Base-by-base conservation (phyloP, 2,888 invertebrate species). In the Hartigia nigra region DNA sequence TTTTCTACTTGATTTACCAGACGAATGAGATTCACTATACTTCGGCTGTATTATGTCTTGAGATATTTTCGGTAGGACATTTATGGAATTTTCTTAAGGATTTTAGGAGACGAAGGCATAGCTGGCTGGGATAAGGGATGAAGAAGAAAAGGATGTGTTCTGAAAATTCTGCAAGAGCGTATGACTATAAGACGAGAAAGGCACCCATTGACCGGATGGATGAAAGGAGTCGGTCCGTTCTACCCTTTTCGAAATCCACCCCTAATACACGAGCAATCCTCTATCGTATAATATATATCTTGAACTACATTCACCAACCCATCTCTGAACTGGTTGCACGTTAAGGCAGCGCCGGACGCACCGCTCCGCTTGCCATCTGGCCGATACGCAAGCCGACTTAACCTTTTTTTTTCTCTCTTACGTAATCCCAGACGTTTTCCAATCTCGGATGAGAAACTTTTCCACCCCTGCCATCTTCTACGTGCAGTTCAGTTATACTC, bases 391-490 rank as follows among this genome's bases (percentile, higher is more conserved):
- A 89, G 88, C 88, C 88, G 86, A 86, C 88, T 87, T 86, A 84
- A 85, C 86, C 84, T 83, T 84, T 85, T 85, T 82, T 77, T 74
- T 79, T 78, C 78, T 84, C 81, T 83, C 86, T 84, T 82, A 86
- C 87, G 89, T 89, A 89, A 89, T 89, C 88, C 89, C 87, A 86
- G 87, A 85, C 87, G 84, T 87, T 88, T 86, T 85, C 86, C 86
- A 84, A 87, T 87, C 87, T 83, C 82, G 82, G 84, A 85, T 83
- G 85, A 85, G 83, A 82, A 83, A 85, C 82, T 83, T 78, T 82
- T 78, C 77, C 39, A 34, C 75, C 79, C 77, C 70, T 75, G 77
- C 79, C 77, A 72, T 74, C 34, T 23, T 55, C 55, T 55, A 55
- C 55, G 55, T 55, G 55, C 55, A 55, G 55, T 55, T 55, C 55